phyloP scores from a whole-genome alignment of 2,113 vertebrate species.

The Chloropsis cyanopogon region DNA sequence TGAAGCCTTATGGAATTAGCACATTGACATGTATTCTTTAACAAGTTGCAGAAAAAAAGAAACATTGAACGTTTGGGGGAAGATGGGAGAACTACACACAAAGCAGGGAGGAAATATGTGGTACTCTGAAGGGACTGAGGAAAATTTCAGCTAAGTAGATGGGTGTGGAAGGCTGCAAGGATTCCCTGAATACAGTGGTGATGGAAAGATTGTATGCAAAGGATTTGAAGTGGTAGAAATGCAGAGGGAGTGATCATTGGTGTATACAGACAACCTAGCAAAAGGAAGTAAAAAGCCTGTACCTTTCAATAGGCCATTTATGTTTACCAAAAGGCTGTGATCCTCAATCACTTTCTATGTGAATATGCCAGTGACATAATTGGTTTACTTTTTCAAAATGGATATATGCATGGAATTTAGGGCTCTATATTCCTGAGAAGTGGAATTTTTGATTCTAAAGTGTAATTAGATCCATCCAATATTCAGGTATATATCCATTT shows the following conservation, averaged over 20 bases:
- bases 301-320: not conserved
- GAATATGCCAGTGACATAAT: not conserved
- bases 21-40: fast-evolving
- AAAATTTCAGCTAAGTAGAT: not conserved
- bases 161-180: not conserved
- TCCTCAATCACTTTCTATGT: not conserved
- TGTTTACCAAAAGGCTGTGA: not conserved
- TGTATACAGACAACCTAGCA: not conserved
- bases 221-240: not conserved
- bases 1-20: not conserved
- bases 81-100: not conserved
- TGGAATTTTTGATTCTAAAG: not conserved
- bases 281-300: not conserved
- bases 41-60: not conserved
- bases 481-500: conserved; percentile 34
- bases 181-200: not conserved
- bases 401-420: not conserved
- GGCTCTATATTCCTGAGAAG: not conserved
- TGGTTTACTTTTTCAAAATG: not conserved
- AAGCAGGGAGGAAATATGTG: not conserved
- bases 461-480: conserved; percentile 4
- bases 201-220: not conserved
- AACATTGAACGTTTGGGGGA: not conserved
- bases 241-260: not conserved
- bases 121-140: not conserved